Evolutionary conservation across 2,113 vertebrate genomes (phyloP).

Genomic region (Notothenia rossii): DNA sequence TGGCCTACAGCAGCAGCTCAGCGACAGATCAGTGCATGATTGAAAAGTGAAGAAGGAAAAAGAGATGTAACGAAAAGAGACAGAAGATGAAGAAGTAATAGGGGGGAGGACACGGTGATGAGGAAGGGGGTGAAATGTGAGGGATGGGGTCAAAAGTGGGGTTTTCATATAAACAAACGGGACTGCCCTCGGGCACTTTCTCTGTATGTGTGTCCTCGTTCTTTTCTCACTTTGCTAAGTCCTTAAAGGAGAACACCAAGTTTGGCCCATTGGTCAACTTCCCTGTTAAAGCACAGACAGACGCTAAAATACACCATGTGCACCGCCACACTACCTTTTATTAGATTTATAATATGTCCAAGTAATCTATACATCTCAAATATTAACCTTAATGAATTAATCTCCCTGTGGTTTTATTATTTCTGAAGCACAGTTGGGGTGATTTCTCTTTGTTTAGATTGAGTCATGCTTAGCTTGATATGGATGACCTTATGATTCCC

Average conservation of each 20-base stretch:
- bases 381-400: background rate
- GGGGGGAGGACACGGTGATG: background rate
- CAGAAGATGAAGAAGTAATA: background rate
- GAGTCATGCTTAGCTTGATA: conserved; percentile 11
- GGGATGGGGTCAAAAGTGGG: conserved; percentile 31
- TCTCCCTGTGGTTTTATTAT: background rate
- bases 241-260: conserved; percentile 18
- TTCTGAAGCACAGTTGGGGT: background rate
- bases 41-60: background rate
- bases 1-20: conserved; percentile 14
- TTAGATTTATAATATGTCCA: background rate
- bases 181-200: conserved; percentile 39
- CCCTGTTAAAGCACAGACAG: conserved; percentile 5
- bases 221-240: conserved; percentile 32
- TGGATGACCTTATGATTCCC: conserved; percentile 3
- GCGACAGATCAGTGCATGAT: conserved; percentile 1
- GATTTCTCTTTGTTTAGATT: background rate
- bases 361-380: background rate
- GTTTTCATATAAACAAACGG: conserved; percentile 59
- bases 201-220: conserved; percentile 25
- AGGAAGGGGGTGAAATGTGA: conserved; percentile 6
- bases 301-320: background rate
- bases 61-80: background rate
- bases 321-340: background rate
- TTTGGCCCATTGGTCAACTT: background rate